These are phyloP conservation scores for Listronotus bonariensis DNA, from an alignment of 1,140 invertebrate genomes.

Conservation along the genomic window DNA sequence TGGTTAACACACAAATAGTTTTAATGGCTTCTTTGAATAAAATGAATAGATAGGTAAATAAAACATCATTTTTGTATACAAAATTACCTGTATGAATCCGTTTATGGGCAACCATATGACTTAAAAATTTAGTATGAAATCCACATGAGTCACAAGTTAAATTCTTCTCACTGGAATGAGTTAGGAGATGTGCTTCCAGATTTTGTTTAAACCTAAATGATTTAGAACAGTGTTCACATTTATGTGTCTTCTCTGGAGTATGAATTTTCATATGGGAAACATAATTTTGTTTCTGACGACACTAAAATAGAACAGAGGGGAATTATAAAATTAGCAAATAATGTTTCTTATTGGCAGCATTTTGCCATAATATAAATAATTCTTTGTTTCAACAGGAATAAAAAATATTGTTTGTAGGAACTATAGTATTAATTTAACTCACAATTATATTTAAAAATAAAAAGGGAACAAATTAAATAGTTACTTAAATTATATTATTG, in stretches of 20 bases:
- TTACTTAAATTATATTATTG: neutral
- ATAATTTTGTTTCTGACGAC: slow-evolving; percentile 62
- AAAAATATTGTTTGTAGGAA: no score
- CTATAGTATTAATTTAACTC: no score
- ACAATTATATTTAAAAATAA: no score
- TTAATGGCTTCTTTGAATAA: no score
- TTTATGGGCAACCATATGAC: slow-evolving; percentile 69
- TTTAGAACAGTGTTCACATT: slow-evolving; percentile 55
- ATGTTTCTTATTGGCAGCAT: no score
- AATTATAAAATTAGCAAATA: no score
- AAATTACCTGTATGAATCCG: slow-evolving; percentile 64
- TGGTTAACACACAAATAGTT: no score
- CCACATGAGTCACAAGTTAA: slow-evolving; percentile 67
- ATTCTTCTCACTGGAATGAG: slow-evolving; percentile 62
- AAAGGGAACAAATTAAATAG: slow-evolving; percentile 9
- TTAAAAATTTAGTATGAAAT: slow-evolving; percentile 70
- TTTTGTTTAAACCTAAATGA: slow-evolving; percentile 56
- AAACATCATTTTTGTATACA: no score
- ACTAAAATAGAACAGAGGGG: slow-evolving; percentile 40
- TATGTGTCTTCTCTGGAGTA: slow-evolving; percentile 51
- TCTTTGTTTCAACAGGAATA: no score
- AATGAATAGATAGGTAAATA: no score
- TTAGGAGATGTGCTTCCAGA: slow-evolving; percentile 64
- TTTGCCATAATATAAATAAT: no score
- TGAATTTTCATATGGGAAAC: slow-evolving; percentile 53